Evolutionary conservation across 2,888 invertebrate genomes (phyloP), one percentile per base, ranked within the genome.

Genomic region (Peribatodes rhomboidaria): DNA sequence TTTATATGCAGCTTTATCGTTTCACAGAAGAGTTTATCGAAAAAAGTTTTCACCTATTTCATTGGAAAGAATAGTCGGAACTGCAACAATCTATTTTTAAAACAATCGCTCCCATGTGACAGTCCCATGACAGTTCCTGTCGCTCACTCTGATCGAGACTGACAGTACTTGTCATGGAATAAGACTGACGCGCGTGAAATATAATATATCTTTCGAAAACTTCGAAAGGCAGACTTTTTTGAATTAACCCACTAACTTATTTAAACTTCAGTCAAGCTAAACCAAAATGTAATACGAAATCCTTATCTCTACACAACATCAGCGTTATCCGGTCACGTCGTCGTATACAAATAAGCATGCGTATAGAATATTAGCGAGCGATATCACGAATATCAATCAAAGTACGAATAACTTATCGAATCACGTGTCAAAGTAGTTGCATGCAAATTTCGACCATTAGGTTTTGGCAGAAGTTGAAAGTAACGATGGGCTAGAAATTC

Each of bases 361-460:
- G 33, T 56, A 44, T 75, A 70, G 82, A 87, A 83, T 84, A 86
- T 87, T 78, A 81, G 77, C 80, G 74, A 72, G 71, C 71, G 77
- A 81, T 82, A 84, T 84, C 80, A 82, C 76, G 80, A 84, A 80
- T 87, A 80, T 82, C 82, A 85, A 78, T 78, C 75, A 52, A 14
- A 9, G 27, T 31, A 16, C 14, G 10, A 14, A 9, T 57, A 52
- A 73, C 3, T 57, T 54, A 61, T 37, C 42, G 57, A 41, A 50
- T 56, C 55, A 64, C 39, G 54, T 59, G 44, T 59, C 61, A 42
- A 52, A 50, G 53, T 39, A 53, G 46, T 65, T 65, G 67, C 65
- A 70, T 69, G 44, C 66, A 54, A 70, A 67, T 65, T 56, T 53
- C 54, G 33, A 39, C 47, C 63, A 64, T 61, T 53, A 58, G n/a